A percentile compares a stretch with the other conserved stretches of the same genome.
phyloP scores from a whole-genome alignment of 2,113 vertebrate species.

The Psittacula cyanocephala region DNA sequence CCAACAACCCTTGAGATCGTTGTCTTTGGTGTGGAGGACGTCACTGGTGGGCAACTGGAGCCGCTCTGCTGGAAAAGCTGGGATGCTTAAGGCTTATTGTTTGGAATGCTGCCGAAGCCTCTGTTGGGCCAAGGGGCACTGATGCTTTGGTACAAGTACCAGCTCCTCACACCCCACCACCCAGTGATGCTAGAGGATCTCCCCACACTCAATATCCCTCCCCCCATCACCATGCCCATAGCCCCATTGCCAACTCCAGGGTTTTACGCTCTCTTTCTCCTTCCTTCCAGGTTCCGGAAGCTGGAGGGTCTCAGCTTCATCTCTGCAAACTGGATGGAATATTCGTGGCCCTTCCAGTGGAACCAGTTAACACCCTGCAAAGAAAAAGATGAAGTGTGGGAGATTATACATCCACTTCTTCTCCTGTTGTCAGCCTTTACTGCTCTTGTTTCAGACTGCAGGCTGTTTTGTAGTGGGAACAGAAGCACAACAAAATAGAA shows the following conservation, averaged over 20 bases:
- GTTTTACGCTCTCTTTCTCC: slow-evolving; percentile 89
- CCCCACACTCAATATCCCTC: background rate
- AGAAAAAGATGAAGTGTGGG: background rate
- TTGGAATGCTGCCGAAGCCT: slow-evolving; percentile 17
- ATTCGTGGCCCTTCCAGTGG: slow-evolving; percentile 98
- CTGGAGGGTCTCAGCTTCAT: slow-evolving; percentile 96
- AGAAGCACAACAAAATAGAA: background rate
- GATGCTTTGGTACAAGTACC: slow-evolving; percentile 59
- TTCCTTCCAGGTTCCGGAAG: slow-evolving; percentile 93
- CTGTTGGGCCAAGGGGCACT: background rate
- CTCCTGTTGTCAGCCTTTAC: background rate
- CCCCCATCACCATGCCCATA: slow-evolving; percentile 18
- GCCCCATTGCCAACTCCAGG: background rate
- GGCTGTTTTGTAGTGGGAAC: background rate
- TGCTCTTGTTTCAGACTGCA: accelerated
- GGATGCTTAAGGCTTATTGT: slow-evolving; percentile 25
- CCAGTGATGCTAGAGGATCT: background rate
- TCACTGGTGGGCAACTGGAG: background rate
- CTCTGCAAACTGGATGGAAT: slow-evolving; percentile 94
- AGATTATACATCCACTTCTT: background rate
- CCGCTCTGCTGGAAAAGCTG: background rate
- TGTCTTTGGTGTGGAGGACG: slow-evolving; percentile 78
- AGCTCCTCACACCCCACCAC: background rate
- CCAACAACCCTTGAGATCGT: slow-evolving; percentile 53
- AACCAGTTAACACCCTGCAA: slow-evolving; percentile 96